Base-by-base conservation (phyloP, 2,888 invertebrate genomes). In the Drosophila recens region DNA sequence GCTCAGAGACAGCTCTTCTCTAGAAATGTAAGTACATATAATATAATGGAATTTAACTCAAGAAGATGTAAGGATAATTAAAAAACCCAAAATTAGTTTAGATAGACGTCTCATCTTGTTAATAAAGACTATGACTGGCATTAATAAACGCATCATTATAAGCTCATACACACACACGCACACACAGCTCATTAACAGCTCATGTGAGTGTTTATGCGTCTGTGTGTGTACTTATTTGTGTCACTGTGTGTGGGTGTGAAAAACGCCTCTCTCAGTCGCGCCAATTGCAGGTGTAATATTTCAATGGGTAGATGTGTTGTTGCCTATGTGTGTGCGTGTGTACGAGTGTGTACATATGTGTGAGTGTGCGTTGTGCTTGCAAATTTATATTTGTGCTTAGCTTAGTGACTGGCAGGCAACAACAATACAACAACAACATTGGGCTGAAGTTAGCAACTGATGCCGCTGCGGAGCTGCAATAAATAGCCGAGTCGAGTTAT, bases 231-330 rank as follows among this genome's bases (percentile, higher is more conserved):
- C 57, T 66, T 66, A 53, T 68, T 67, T 86, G 70, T 76, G 80
- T 65, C 61, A 66, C 59, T 65, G 65, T 65, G 61, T 43, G 72
- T 76, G 63, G 67, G 73, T 54, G 78, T 54, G 77, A 75, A 74
- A 62, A 79, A 74, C 65, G 38, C 72, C 48, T 52, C 72, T 52
- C 70, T 64, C 65, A 66, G 59, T 52, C 33, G 56, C 80, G 70
- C 69, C 87, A 89, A 87, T 83, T 83, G 89, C 84, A 85, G 84
- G 85, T 85, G 89, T 89, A 87, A 85, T 85, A 85, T 89, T 89
- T 89, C 76, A 87, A 83, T 83, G 79, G 63, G 59, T 64, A 67
- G 82, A 69, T 70, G 68, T 52, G 40, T 40, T 15, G 5, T 40
- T 15, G 8, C 15, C 38, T 40, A 8, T 49, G 57, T 42, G 53